phyloP scores from a whole-genome alignment of 2,113 vertebrate species.

The Chloropsis cyanopogon region DNA sequence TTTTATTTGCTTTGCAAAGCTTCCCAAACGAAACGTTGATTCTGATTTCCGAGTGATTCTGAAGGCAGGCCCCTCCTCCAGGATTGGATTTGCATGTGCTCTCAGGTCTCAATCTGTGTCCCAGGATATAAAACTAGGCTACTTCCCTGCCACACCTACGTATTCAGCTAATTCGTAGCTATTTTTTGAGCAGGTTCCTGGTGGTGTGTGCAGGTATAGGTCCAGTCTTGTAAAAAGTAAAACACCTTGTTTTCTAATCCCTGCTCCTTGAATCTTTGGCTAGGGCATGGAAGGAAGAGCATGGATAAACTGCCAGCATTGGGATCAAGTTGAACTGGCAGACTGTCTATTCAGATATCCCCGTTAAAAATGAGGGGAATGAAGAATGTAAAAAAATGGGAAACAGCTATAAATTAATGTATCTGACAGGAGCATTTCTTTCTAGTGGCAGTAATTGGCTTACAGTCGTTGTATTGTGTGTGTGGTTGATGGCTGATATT shows the following conservation, averaged over 20 bases:
- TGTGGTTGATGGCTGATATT: background rate
- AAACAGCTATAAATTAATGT: background rate
- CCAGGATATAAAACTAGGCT: background rate
- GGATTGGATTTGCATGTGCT: background rate
- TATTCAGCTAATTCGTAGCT: background rate
- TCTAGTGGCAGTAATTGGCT: background rate
- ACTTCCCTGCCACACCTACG: conserved; percentile 39
- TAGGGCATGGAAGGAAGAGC: too few species aligned
- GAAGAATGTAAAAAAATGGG: background rate
- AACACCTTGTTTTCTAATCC: background rate
- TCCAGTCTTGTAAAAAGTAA: background rate
- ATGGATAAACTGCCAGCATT: background rate
- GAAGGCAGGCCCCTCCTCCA: background rate
- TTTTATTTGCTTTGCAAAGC: background rate
- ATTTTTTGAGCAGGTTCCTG: background rate
- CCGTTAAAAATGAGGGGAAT: background rate
- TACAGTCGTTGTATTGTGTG: background rate
- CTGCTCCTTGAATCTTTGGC: background rate
- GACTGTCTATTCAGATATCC: background rate
- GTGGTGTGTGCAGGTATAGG: background rate
- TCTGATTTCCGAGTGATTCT: background rate
- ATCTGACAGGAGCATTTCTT: background rate
- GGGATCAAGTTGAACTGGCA: background rate
- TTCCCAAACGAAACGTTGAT: background rate
- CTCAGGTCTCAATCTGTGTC: background rate